A percentile compares a stretch with the other conserved stretches of the same genome.
Evolutionary conservation across 53 echinoderm and acorn worm genomes (phyloP).

Genomic region (Holothuria scabra): DNA sequence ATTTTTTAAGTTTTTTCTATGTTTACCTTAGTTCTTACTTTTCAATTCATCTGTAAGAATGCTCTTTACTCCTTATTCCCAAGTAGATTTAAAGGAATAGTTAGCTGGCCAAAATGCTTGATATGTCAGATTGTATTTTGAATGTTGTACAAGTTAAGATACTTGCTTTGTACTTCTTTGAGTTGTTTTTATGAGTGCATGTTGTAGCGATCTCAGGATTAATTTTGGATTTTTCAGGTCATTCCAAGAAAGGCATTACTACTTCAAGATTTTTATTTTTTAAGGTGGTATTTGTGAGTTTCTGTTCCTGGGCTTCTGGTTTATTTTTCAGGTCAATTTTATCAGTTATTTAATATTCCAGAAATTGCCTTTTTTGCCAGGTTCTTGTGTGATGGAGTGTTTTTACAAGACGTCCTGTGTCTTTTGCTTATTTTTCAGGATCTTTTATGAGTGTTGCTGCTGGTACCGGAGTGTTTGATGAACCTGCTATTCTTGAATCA

Average conservation of each 20-base stretch:
- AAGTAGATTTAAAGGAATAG: too few relatives aligned
- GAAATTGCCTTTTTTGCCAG: not conserved
- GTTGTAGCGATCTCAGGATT: too few relatives aligned
- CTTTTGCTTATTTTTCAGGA: constrained; percentile 52
- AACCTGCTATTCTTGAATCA: constrained; percentile 67
- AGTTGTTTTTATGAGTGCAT: too few relatives aligned
- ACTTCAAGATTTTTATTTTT: not conserved
- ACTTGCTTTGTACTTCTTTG: too few relatives aligned
- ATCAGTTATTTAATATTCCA: not conserved
- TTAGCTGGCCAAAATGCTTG: too few relatives aligned
- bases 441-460: constrained; percentile 74
- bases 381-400: not conserved
- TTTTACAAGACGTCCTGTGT: not conserved
- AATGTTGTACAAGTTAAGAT: too few relatives aligned
- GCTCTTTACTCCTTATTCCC: not conserved
- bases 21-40: not conserved
- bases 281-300: not conserved
- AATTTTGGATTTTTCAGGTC: not conserved
- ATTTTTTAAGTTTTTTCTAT: not conserved
- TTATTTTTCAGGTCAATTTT: too few relatives aligned
- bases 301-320: not conserved
- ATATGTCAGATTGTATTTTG: too few relatives aligned
- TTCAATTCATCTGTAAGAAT: too few relatives aligned
- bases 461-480: constrained; percentile 69
- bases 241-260: not conserved